These are phyloP conservation scores for Hydraecia micacea DNA, from an alignment of 2,888 invertebrate species.

Conservation along the genomic window DNA sequence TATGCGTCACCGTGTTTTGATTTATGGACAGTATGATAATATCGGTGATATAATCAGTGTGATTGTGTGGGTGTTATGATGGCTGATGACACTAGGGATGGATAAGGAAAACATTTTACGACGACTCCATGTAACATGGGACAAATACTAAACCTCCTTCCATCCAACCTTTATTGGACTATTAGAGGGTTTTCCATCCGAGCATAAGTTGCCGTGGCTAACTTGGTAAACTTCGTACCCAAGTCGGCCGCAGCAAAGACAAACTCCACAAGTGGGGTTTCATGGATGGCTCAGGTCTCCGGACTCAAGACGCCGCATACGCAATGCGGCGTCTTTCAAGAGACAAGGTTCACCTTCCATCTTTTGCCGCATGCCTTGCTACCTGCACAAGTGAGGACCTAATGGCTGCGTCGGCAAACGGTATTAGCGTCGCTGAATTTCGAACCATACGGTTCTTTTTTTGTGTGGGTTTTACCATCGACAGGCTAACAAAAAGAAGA, in stretches of 20 bases:
- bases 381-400: not conserved
- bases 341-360: not conserved
- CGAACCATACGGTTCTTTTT: not conserved
- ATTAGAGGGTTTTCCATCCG: not conserved
- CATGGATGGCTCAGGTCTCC: not conserved
- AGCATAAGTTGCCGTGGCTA: not conserved
- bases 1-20: conserved; percentile 3
- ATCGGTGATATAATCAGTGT: conserved; percentile 7
- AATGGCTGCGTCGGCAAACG: not conserved
- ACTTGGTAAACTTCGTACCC: not conserved
- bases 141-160: not conserved
- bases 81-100: not conserved
- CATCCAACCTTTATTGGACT: not conserved
- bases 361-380: not conserved
- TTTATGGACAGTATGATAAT: not conserved
- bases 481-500: not conserved
- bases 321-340: not conserved
- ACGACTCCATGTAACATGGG: not conserved
- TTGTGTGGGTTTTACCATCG: not conserved
- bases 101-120: not conserved
- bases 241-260: not conserved
- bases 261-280: not conserved
- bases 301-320: too few species aligned
- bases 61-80: not conserved
- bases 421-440: not conserved